Conservation (phyloP, 2,888 invertebrate genomes). For the Myopa tessellatipennis region DNA sequence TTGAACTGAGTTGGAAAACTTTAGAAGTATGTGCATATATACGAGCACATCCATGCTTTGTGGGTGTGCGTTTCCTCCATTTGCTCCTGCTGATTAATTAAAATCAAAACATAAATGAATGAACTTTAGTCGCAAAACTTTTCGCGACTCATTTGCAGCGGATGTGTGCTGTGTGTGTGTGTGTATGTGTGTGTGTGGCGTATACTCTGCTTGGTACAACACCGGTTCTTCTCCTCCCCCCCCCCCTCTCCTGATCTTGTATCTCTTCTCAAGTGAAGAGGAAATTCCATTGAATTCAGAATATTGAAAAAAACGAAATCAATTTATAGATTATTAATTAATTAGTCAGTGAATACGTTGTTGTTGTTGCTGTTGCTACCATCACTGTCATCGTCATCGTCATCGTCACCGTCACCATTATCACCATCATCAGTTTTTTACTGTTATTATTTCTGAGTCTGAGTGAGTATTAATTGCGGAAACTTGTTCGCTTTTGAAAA, state of each 20-base stretch:
- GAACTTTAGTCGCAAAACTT: background rate
- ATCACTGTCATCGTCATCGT: background rate
- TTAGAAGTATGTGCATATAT: too few species aligned
- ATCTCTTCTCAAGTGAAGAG: background rate
- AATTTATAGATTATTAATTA: constrained; percentile 20
- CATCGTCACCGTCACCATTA: background rate
- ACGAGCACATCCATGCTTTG: too few species aligned
- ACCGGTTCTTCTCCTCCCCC: background rate
- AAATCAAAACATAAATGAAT: background rate
- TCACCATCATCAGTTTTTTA: background rate
- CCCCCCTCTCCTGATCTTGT: background rate
- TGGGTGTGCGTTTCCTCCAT: background rate
- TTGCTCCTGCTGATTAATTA: constrained; percentile 19
- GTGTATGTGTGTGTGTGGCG: background rate
- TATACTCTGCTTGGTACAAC: background rate
- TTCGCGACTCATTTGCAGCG: background rate
- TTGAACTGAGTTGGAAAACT: background rate
- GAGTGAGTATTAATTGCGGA: background rate
- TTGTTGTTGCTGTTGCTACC: background rate
- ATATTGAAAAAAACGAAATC: constrained; percentile 3
- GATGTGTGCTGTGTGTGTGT: background rate
- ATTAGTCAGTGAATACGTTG: background rate
- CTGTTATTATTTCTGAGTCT: background rate
- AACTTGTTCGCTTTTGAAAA: constrained; percentile 2
- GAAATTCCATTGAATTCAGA: constrained; percentile 9